These are phyloP conservation scores for Miichthys miiuy DNA, from an alignment of 2,797 vertebrate genomes.

Conservation along the genomic window DNA sequence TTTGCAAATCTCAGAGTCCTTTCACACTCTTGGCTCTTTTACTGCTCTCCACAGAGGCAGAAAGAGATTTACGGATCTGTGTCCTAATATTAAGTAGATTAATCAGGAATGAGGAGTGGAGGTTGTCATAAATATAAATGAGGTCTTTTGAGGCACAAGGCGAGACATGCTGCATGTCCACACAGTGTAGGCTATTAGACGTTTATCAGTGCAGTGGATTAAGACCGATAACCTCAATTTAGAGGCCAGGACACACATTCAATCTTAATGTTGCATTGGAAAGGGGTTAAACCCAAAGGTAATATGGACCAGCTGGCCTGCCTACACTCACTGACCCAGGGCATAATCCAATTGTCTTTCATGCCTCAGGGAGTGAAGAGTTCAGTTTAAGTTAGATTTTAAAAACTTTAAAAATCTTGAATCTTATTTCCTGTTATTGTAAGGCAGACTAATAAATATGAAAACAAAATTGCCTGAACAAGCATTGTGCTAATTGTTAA, in stretches of 20 bases:
- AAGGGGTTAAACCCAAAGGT: constrained; percentile 74
- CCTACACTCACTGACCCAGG: constrained; percentile 58
- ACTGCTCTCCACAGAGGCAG: constrained; percentile 61
- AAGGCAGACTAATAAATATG: constrained; percentile 28
- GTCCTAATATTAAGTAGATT: constrained; percentile 85
- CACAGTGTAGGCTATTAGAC: constrained; percentile 71
- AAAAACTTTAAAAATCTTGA: constrained; percentile 3
- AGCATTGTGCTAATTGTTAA: constrained; percentile 36
- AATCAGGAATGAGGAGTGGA: constrained; percentile 81
- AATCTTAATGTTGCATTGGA: constrained; percentile 71
- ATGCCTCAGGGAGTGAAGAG: constrained; percentile 43
- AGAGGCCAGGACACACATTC: constrained; percentile 72
- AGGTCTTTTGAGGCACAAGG: constrained; percentile 69
- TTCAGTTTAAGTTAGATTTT: constrained; percentile 31
- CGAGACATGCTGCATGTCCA: constrained; percentile 68
- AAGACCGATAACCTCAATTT: constrained; percentile 79
- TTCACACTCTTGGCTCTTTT: constrained; percentile 71
- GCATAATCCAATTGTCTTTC: constrained; percentile 69
- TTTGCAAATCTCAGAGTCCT: constrained; percentile 70
- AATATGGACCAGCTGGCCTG: constrained; percentile 68
- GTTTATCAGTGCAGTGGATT: constrained; percentile 79
- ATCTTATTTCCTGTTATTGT: constrained; percentile 23
- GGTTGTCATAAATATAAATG: constrained; percentile 86
- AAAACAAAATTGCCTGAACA: constrained; percentile 28
- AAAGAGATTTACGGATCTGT: constrained; percentile 78